Base-by-base conservation (phyloP, 2,797 vertebrate species). In the Otolemur crassicaudatus region DNA sequence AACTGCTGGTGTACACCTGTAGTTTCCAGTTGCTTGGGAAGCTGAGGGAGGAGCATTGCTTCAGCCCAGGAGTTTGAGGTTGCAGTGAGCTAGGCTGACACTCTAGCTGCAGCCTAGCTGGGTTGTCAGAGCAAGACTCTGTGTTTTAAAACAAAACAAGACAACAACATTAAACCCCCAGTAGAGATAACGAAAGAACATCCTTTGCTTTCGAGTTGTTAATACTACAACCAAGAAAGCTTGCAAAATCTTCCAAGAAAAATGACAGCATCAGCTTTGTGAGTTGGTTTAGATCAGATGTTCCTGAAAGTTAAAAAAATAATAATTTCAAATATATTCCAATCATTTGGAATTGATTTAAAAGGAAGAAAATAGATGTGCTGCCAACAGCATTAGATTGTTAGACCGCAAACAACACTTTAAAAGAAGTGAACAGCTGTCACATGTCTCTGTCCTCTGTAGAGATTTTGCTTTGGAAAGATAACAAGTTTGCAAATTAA, bases 271-370 rank as follows among this genome's bases (percentile, higher is more conserved):
- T 75, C 29, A 27, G 3, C 43, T 94, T 79, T 53, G 58, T 56
- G 90, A 40, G 13, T 60, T 86, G 58, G 56, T 96, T 86, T 95
- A 79, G 25, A 91, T 16, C 31, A 80, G 80, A 60, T 63, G 70
- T 67, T 87, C 65, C 61, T 90, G n/a, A 70, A 97, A 72, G 49
- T 89, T 63, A 63, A 90, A 67, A 53, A 89, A 58, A 43, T 12
- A 91, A 63, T 56, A 29, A 70, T 49, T 58, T 84, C 29, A 92
- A 89, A 79, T 87, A 22, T n/a, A 77, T 90, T 93, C 81, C 43
- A 60, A 29, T 90, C 85, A 86, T 90, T 90, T 94, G 92, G 90
- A 88, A 95, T 90, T 90, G 84, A 92, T 92, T 87, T 91, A 93
- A 93, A 91, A 75, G 27, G 23, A 84, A 56, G 63, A 85, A 81